Evolutionary conservation across 2,113 vertebrate genomes (phyloP).

Genomic region (Callocephalon fimbriatum): DNA sequence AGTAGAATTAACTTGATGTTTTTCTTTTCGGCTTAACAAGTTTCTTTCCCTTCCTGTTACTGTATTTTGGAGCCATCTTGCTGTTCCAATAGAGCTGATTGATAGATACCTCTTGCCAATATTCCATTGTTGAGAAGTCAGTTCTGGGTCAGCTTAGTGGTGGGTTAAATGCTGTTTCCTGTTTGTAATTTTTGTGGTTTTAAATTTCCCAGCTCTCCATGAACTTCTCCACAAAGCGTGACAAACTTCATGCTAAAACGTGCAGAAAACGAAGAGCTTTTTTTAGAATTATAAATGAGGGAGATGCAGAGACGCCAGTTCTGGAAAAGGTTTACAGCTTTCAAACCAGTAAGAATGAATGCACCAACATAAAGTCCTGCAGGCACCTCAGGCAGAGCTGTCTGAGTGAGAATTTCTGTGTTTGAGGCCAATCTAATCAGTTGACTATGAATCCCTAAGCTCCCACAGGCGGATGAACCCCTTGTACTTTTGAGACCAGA

Average conservation of each 20-base stretch:
- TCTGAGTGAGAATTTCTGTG: not conserved
- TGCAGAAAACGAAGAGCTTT: not conserved
- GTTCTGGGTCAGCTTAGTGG: not conserved
- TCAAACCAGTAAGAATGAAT: not conserved
- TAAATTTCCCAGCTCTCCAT: not conserved
- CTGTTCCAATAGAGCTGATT: constrained; percentile 21
- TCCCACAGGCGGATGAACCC: not conserved
- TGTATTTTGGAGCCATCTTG: not conserved
- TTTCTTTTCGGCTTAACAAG: not conserved
- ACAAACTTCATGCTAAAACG: not conserved
- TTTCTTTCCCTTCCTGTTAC: not conserved
- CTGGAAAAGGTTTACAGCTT: not conserved
- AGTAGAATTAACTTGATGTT: not conserved
- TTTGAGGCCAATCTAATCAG: not conserved
- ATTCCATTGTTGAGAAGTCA: constrained; percentile 13
- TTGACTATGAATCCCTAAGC: not conserved
- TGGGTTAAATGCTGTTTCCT: constrained; percentile 25
- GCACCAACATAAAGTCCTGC: not conserved
- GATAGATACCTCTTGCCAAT: constrained; percentile 24
- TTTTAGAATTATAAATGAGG: not conserved
- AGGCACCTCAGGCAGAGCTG: not conserved
- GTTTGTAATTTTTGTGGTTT: not conserved
- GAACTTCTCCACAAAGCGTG: not conserved
- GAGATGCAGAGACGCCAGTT: not conserved
- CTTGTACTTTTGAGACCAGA: not conserved